Conservation (phyloP, 2,113 vertebrate species). For the Mohoua ochrocephala region DNA sequence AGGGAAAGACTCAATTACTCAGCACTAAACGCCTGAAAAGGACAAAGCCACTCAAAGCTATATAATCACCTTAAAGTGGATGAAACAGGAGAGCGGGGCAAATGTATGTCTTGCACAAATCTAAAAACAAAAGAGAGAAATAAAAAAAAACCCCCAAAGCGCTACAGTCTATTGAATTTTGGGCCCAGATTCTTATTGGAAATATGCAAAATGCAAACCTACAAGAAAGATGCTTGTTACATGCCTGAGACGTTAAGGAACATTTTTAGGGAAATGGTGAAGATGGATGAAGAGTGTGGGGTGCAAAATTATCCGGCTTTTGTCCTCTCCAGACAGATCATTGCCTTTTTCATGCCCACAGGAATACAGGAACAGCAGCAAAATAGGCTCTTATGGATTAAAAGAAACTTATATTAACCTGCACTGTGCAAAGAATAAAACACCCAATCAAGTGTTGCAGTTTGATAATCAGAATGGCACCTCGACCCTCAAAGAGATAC, state of each 20-base stretch:
- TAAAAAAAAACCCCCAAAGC: too few species aligned
- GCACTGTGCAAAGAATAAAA: neutral
- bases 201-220: neutral
- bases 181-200: neutral
- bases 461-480: neutral
- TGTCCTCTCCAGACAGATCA: neutral
- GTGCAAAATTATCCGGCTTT: neutral
- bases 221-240: neutral
- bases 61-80: neutral
- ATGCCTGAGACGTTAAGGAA: neutral
- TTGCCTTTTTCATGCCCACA: neutral
- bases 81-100: neutral
- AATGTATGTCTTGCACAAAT: neutral
- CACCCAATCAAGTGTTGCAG: neutral
- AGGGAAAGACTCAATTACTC: neutral
- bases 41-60: neutral
- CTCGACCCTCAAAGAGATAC: neutral
- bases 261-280: neutral
- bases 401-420: neutral
- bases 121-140: neutral
- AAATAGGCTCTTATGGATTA: neutral
- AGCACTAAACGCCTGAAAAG: neutral
- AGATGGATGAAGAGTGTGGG: neutral
- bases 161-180: neutral
- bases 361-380: neutral